Conservation (phyloP, 2,797 vertebrate species). For the Sebastes aleutianus region DNA sequence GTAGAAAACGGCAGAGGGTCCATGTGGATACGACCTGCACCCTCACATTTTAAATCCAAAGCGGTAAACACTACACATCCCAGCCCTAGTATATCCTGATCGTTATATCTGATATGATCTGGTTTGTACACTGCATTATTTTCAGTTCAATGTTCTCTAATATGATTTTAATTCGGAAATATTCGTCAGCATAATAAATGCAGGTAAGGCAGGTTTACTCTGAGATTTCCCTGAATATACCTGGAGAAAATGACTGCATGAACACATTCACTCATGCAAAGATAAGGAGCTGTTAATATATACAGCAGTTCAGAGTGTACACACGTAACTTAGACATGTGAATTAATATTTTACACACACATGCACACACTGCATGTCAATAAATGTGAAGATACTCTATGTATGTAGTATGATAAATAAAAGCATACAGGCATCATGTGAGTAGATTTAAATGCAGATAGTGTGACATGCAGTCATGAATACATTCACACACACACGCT, state of each 20-base stretch:
- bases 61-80: too few species aligned
- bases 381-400: not conserved
- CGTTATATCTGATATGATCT: not conserved
- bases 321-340: not conserved
- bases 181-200: slow-evolving; percentile 9
- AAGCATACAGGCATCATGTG: not conserved
- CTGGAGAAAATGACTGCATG: slow-evolving; percentile 1
- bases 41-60: too few species aligned
- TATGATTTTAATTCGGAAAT: not conserved
- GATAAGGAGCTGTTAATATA: not conserved
- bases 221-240: not conserved
- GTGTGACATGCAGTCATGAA: slow-evolving; percentile 25
- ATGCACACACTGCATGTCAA: not conserved
- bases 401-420: not conserved
- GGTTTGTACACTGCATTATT: not conserved
- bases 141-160: not conserved
- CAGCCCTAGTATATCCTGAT: not conserved
- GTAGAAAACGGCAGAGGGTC: too few species aligned
- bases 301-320: not conserved
- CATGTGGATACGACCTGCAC: fast-evolving
- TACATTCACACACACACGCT: not conserved
- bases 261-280: slow-evolving; percentile 20
- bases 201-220: not conserved
- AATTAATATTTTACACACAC: slow-evolving; percentile 8
- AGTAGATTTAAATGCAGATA: not conserved